Evolutionary conservation across 2,888 invertebrate species (phyloP).

Genomic region (Tridacna crocea): DNA sequence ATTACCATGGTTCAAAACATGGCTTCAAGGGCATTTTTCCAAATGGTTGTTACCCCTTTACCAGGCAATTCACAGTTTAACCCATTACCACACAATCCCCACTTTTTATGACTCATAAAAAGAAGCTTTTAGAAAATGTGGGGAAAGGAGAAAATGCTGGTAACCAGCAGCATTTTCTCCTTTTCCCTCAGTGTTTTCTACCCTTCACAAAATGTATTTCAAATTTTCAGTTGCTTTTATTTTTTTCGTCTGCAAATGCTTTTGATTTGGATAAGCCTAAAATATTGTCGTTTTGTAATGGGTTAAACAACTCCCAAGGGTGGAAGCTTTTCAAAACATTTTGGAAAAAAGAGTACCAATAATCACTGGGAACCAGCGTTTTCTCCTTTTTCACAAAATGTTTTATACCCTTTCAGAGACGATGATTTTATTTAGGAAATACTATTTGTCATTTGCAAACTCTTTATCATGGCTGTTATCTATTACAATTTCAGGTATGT

Average conservation of each 20-base stretch:
- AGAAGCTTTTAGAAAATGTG: not conserved
- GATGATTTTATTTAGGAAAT: too few species aligned
- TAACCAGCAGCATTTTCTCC: not conserved
- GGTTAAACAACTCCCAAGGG: too few species aligned
- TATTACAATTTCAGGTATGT: constrained; percentile 46
- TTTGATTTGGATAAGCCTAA: too few species aligned
- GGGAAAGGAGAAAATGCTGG: not conserved
- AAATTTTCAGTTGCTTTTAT: too few species aligned
- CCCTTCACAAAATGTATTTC: too few species aligned
- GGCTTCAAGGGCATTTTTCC: too few species aligned
- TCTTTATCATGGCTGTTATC: too few species aligned
- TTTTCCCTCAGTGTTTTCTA: not conserved
- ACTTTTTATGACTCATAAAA: not conserved
- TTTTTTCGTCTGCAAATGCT: too few species aligned
- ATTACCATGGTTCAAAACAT: too few species aligned
- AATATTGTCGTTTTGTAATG: too few species aligned
- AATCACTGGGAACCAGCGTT: not conserved
- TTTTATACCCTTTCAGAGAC: too few species aligned
- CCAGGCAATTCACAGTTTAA: not conserved
- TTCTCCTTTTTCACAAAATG: not conserved
- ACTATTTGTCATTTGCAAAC: not conserved
- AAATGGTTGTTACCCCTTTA: not conserved
- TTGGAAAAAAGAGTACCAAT: not conserved
- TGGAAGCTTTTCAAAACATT: not conserved
- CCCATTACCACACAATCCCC: not conserved